Percentiles rank a stretch among this genome's conserved stretches.
These are phyloP conservation scores for Cladorhizidae sp. DNA, from an alignment of 37 sponge, comb jelly and placozoan species.

Conservation along the genomic window DNA sequence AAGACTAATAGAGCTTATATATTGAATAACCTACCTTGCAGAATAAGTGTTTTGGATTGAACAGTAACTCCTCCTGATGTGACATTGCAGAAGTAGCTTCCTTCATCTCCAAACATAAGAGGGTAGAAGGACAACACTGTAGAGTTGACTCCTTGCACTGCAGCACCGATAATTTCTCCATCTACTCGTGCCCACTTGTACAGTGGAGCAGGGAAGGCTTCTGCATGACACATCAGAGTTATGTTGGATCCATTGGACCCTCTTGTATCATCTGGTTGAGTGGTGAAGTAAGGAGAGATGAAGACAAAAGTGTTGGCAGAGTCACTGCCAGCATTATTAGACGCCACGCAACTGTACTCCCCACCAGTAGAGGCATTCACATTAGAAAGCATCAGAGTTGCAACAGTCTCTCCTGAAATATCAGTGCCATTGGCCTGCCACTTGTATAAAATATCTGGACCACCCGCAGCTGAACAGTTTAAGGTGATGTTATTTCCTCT, in stretches of 20 bases:
- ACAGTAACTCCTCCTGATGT: neutral
- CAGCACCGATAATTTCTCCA: neutral
- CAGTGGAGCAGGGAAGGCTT: slow-evolving; percentile 2
- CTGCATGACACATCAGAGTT: neutral
- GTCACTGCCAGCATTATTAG: slow-evolving; percentile 2
- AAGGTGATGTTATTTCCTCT: neutral
- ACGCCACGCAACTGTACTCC: slow-evolving; percentile 4
- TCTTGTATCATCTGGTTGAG: neutral
- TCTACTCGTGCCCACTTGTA: neutral
- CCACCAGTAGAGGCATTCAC: slow-evolving; percentile 8
- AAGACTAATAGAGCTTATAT: too few relatives aligned
- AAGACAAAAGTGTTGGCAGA: neutral
- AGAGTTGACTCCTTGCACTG: neutral
- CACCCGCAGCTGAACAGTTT: neutral
- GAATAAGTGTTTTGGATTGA: neutral
- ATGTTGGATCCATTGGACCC: neutral
- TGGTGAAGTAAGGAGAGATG: neutral
- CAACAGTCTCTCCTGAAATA: too few relatives aligned
- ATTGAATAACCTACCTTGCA: neutral
- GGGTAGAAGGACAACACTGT: neutral
- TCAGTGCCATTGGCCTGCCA: neutral
- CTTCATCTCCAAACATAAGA: slow-evolving; percentile 13
- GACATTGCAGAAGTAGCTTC: neutral
- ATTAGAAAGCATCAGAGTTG: neutral
- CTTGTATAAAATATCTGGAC: neutral